These are phyloP conservation scores for Eupeodes luniger DNA, from an alignment of 2,888 invertebrate species.

Conservation along the genomic window DNA sequence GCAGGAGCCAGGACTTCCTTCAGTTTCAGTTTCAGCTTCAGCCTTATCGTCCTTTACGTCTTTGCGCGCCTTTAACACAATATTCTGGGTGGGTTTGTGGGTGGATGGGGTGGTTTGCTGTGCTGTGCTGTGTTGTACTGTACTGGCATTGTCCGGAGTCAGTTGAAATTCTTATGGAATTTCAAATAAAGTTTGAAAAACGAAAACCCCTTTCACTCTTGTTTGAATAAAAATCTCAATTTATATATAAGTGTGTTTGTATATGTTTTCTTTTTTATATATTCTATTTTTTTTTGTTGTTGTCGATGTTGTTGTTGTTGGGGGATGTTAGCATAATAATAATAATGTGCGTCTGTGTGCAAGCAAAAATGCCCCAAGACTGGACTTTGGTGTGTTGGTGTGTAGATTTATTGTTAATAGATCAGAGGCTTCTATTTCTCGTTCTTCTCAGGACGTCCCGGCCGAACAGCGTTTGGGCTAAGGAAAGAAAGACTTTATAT, in stretches of 20 bases:
- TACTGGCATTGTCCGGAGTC: constrained; percentile 59
- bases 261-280: constrained; percentile 41
- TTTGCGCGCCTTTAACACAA: constrained; percentile 36
- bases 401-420: constrained; percentile 76
- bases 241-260: constrained; percentile 63
- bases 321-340: constrained; percentile 5
- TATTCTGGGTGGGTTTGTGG: constrained; percentile 9
- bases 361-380: constrained; percentile 45
- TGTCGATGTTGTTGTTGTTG: background rate
- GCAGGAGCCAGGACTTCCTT: constrained; percentile 54
- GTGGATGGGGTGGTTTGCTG: background rate
- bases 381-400: constrained; percentile 61
- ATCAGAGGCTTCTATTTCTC: constrained; percentile 60
- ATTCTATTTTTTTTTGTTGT: background rate
- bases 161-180: constrained; percentile 74
- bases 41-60: constrained; percentile 55
- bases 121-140: background rate
- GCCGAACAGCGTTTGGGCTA: background rate
- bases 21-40: constrained; percentile 30
- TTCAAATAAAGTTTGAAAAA: constrained; percentile 74
- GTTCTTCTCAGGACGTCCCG: background rate
- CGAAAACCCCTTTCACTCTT: constrained; percentile 65
- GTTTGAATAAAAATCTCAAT: constrained; percentile 76
- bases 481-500: constrained; percentile 22
- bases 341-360: constrained; percentile 21